Conservation (phyloP, 1,140 invertebrate species). For the Stegodyphus mimosarum region DNA sequence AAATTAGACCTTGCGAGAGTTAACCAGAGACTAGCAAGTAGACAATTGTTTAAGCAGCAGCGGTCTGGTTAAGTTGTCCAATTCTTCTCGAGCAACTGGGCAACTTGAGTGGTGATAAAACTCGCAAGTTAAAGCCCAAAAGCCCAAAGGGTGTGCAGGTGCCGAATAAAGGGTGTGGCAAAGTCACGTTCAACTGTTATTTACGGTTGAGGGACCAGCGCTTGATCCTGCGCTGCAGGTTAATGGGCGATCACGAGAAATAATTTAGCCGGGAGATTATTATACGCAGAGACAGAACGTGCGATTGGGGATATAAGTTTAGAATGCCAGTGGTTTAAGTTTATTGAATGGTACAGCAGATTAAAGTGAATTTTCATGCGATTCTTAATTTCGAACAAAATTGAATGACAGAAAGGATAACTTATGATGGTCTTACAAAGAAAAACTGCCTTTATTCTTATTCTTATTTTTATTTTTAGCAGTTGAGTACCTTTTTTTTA, state of each 20-base stretch:
- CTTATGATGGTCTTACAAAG: too few relatives aligned
- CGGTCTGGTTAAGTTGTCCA: too few relatives aligned
- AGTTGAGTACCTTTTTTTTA: too few relatives aligned
- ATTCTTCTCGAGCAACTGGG: not conserved
- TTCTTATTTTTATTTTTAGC: too few relatives aligned
- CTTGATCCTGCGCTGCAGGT: slow-evolving; percentile 29
- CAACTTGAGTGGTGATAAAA: not conserved
- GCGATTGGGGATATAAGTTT: not conserved
- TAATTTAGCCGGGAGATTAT: slow-evolving; percentile 10
- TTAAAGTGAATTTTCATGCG: slow-evolving; percentile 27
- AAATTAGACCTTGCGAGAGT: too few relatives aligned
- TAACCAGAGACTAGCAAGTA: too few relatives aligned
- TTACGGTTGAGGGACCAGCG: slow-evolving; percentile 37
- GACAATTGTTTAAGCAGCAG: too few relatives aligned
- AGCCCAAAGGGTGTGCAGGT: slow-evolving; percentile 36
- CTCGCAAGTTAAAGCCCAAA: slow-evolving; percentile 22
- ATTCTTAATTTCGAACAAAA: slow-evolving; percentile 17
- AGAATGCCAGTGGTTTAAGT: not conserved
- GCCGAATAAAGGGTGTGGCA: slow-evolving; percentile 41
- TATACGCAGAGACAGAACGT: not conserved
- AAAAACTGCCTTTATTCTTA: too few relatives aligned
- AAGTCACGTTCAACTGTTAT: slow-evolving; percentile 48
- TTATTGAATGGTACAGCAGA: not conserved
- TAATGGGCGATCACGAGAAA: slow-evolving; percentile 43
- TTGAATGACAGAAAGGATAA: not conserved